These are phyloP conservation scores for Argya squamiceps DNA, from an alignment of 2,797 vertebrate genomes.

Conservation along the genomic window DNA sequence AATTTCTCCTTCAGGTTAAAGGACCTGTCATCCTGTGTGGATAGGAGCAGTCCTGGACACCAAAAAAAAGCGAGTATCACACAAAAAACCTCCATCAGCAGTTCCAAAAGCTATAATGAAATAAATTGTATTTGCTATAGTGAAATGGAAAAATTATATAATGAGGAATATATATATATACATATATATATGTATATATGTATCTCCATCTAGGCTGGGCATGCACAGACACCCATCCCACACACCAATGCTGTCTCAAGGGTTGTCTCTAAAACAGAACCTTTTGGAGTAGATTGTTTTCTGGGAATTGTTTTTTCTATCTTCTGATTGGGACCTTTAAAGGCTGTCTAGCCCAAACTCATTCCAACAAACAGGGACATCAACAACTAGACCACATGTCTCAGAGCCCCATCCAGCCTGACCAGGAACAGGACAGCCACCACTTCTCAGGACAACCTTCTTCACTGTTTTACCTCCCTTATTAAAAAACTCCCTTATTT, in stretches of 20 bases:
- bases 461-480: neutral
- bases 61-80: neutral
- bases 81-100: neutral
- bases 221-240: neutral
- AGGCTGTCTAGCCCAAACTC: neutral
- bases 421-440: neutral
- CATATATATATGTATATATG: no score
- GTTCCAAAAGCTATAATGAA: neutral
- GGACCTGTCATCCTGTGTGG: neutral
- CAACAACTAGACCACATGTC: rapidly evolving
- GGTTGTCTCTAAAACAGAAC: neutral
- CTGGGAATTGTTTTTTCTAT: neutral
- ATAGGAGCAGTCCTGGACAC: neutral
- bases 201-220: no score
- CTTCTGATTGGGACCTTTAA: neutral
- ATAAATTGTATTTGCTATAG: neutral
- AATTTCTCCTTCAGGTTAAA: neutral
- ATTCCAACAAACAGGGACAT: no score
- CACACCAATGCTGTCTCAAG: neutral
- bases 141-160: neutral
- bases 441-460: neutral
- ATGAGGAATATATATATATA: neutral
- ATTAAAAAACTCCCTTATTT: neutral
- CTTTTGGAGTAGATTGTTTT: neutral
- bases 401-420: neutral